Evolutionary conservation across 1,140 invertebrate genomes (phyloP).

Genomic region (Prorops nasuta): DNA sequence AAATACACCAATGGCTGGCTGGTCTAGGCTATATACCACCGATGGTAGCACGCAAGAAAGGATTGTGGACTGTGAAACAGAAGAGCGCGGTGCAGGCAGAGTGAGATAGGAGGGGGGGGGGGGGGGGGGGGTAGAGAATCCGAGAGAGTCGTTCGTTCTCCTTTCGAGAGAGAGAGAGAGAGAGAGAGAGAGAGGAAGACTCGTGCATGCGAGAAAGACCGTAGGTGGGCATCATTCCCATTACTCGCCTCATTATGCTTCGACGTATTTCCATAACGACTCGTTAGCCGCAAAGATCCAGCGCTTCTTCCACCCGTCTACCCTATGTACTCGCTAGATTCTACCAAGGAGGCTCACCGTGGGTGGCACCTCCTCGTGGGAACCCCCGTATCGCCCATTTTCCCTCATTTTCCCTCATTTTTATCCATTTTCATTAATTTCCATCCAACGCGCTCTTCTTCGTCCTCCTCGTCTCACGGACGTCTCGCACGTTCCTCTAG

Average conservation of each 20-base stretch:
- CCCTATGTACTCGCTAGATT: slow-evolving; percentile 1
- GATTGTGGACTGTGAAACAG: too few species aligned
- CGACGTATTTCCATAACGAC: slow-evolving; percentile 49
- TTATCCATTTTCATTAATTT: neutral
- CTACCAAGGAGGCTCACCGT: slow-evolving; percentile 21
- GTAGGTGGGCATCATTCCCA: slow-evolving; percentile 41
- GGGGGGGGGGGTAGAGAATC: too few species aligned
- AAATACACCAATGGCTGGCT: too few species aligned
- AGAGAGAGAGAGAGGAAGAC: neutral
- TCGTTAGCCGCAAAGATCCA: too few species aligned
- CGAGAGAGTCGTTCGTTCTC: too few species aligned
- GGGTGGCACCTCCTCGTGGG: slow-evolving; percentile 28
- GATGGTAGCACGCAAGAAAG: too few species aligned
- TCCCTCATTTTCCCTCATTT: neutral
- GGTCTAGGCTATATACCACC: too few species aligned
- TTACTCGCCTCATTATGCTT: slow-evolving; percentile 46
- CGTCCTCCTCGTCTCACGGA: neutral
- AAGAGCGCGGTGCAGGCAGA: too few species aligned
- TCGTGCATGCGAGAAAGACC: slow-evolving; percentile 1
- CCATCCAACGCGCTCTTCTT: neutral
- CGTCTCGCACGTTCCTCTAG: too few species aligned
- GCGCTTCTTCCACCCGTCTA: too few species aligned
- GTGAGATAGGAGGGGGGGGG: too few species aligned
- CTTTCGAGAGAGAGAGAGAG: too few species aligned
- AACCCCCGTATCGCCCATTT: slow-evolving; percentile 5